Conservation (phyloP, 1,140 invertebrate genomes). For the Lepeophtheirus salmonis region DNA sequence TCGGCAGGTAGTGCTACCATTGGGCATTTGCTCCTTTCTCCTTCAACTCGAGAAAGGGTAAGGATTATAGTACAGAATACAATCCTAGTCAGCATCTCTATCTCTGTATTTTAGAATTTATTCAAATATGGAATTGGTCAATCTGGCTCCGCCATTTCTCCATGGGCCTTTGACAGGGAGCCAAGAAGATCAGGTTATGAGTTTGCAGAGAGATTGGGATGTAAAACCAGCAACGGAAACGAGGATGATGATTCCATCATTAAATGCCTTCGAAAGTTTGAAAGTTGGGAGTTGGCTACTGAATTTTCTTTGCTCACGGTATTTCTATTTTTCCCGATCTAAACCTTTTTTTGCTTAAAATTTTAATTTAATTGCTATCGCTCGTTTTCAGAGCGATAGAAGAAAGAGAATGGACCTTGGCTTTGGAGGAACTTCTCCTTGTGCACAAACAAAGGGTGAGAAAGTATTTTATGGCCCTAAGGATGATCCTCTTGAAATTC, state of each 20-base stretch:
- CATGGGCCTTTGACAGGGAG: constrained; percentile 12
- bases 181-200: background rate
- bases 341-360: background rate
- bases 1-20: constrained; percentile 38
- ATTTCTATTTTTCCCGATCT: background rate
- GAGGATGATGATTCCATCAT: background rate
- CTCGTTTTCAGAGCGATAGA: background rate
- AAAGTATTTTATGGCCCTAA: constrained; percentile 18
- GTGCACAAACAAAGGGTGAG: constrained; percentile 3
- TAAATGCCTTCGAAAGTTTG: background rate
- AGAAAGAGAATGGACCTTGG: background rate
- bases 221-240: background rate
- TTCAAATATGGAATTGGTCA: constrained; percentile 11
- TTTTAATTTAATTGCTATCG: background rate
- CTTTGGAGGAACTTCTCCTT: constrained; percentile 16
- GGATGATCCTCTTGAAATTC: constrained; percentile 14
- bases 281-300: background rate
- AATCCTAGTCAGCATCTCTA: background rate
- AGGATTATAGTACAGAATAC: background rate
- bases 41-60: constrained; percentile 22
- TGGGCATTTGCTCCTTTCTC: constrained; percentile 35
- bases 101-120: background rate
- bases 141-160: constrained; percentile 15
- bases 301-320: background rate
- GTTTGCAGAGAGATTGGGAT: background rate